phyloP scores from a whole-genome alignment of 2,888 invertebrate genomes.

The Muschampia plurimacula region DNA sequence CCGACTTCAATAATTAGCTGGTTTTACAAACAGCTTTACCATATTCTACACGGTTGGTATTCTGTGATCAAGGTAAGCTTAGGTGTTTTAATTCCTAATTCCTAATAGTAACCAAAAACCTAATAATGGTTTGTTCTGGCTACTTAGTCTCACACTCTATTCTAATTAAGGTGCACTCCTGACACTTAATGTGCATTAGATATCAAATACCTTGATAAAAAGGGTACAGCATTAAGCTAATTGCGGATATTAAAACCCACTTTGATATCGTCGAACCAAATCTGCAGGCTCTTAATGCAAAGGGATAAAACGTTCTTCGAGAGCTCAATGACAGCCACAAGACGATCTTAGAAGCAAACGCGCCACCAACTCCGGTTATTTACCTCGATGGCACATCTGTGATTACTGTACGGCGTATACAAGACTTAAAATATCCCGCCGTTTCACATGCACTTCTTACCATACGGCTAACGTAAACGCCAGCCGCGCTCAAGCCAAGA shows the following conservation, averaged over 20 bases:
- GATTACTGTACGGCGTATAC: constrained; percentile 77
- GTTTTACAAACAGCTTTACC: too few species aligned
- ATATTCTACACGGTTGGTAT: too few species aligned
- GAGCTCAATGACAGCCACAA: constrained; percentile 73
- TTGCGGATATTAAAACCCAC: constrained; percentile 18
- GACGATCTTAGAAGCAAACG: constrained; percentile 58
- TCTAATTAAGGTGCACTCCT: constrained; percentile 1
- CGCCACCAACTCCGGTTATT: constrained; percentile 61
- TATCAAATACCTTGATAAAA: constrained; percentile 9
- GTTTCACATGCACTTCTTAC: constrained; percentile 66
- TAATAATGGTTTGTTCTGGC: too few species aligned
- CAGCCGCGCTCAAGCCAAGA: constrained; percentile 57
- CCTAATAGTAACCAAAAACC: too few species aligned
- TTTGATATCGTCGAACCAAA: constrained; percentile 19
- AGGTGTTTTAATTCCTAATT: not conserved
- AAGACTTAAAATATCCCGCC: constrained; percentile 73
- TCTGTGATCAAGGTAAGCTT: too few species aligned
- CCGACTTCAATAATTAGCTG: too few species aligned
- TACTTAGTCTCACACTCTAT: too few species aligned
- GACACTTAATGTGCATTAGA: not conserved
- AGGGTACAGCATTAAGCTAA: constrained; percentile 15
- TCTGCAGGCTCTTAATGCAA: constrained; percentile 20
- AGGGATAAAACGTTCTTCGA: constrained; percentile 47
- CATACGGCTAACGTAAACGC: constrained; percentile 57
- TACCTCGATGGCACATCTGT: constrained; percentile 78